These are phyloP conservation scores for Burhinus oedicnemus DNA, from an alignment of 2,113 vertebrate species.

Conservation along the genomic window DNA sequence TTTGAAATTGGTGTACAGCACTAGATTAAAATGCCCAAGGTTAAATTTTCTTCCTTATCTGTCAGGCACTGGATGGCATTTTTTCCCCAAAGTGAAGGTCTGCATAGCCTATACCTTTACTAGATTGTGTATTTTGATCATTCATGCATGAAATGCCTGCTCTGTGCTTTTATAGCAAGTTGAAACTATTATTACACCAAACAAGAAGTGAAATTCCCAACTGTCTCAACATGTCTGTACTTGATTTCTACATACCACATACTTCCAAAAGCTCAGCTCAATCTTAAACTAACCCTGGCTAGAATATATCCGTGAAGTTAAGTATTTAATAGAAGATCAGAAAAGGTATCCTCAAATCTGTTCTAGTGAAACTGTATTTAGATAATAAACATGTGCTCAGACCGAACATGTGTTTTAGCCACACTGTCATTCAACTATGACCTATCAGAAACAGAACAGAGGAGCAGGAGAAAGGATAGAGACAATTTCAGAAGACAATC, in stretches of 20 bases:
- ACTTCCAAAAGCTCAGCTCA: background rate
- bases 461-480: background rate
- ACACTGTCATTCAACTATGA: background rate
- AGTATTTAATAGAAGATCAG: background rate
- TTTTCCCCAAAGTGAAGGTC: background rate
- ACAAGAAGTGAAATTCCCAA: background rate
- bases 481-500: background rate
- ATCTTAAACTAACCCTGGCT: background rate
- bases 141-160: background rate
- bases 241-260: background rate
- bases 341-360: background rate
- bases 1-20: background rate
- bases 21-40: background rate
- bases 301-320: background rate
- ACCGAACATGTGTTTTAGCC: background rate
- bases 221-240: background rate
- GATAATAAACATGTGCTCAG: background rate
- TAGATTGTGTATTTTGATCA: background rate
- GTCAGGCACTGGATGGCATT: background rate
- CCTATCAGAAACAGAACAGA: background rate
- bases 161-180: background rate
- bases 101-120: background rate
- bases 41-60: background rate
- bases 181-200: background rate
- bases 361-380: background rate